These are phyloP conservation scores for Tipula vernalis DNA, from an alignment of 2,888 invertebrate species.

Conservation along the genomic window DNA sequence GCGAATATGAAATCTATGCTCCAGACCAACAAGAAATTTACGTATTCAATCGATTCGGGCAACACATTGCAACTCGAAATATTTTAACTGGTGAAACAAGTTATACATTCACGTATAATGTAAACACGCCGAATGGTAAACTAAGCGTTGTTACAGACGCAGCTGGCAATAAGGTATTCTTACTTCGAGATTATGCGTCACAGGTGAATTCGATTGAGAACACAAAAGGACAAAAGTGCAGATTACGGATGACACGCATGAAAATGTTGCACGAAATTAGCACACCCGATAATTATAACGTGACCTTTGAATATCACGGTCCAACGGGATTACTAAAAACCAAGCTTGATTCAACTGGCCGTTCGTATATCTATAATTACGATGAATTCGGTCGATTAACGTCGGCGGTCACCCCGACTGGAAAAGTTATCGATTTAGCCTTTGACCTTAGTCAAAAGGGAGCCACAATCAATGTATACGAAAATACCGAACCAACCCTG, in stretches of 20 bases:
- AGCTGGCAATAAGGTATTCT: constrained; percentile 78
- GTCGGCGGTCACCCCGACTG: constrained; percentile 89
- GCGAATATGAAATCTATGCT: constrained; percentile 89
- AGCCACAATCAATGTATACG: constrained; percentile 72
- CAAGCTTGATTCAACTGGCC: constrained; percentile 77
- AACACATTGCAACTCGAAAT: constrained; percentile 86
- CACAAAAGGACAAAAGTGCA: constrained; percentile 83
- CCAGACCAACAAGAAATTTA: constrained; percentile 93
- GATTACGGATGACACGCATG: constrained; percentile 84
- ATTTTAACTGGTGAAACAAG: constrained; percentile 90
- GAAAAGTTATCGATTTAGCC: constrained; percentile 74
- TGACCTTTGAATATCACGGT: constrained; percentile 87
- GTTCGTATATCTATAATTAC: constrained; percentile 87
- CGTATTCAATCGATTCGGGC: constrained; percentile 87
- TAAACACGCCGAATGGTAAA: constrained; percentile 92
- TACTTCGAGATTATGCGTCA: constrained; percentile 69
- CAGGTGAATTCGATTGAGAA: constrained; percentile 91
- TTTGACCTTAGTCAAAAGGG: constrained; percentile 87
- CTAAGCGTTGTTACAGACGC: constrained; percentile 88
- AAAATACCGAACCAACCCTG: constrained; percentile 70
- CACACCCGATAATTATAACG: constrained; percentile 87
- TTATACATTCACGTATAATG: constrained; percentile 90
- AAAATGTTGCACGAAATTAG: constrained; percentile 81
- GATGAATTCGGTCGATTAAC: constrained; percentile 88
- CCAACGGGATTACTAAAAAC: constrained; percentile 80